Evolutionary conservation across 2,888 invertebrate species (phyloP), one percentile per base, ranked within the genome.

Genomic region (Cephus rjabovi): DNA sequence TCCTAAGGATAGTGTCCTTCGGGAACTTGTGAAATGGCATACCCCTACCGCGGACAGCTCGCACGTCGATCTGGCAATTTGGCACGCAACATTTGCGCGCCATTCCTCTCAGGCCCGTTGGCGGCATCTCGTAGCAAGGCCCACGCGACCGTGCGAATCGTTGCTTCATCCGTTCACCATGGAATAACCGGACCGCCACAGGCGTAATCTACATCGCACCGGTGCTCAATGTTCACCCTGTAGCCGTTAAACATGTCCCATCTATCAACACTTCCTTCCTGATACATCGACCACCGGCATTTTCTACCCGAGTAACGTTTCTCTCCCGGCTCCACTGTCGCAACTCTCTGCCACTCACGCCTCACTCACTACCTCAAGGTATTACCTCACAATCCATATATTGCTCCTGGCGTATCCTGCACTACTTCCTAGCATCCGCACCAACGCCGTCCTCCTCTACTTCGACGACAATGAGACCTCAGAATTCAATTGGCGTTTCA

Each of bases 1-100:
- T 92, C 77, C 94, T 92, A 79, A 95, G 92, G 79, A 92, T 92
- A 34, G 92, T 88, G 88, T 95, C 94, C 89, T 94, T 94, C 3
- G 96, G 96, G 87, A 95, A 95, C 86, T 95, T 95, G 90, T 96
- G 96, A 88, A 95, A 95, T 69, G 96, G 96, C 68, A 96, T 95
- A 81, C 96, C 96, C 83, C 93, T 92, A 88, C 95, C 94, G 90
- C 95, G 94, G 79, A 92, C 90, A 88, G 94, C 93, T 80, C 92
- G 92, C 68, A 94, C 94, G 89, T 94, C 93, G 76, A 95, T 95
- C 82, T 93, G 92, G 92, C 95, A 95, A 86, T 93, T 93, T 85
- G 93, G 92, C 85, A 95, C 93, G 89, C 93, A 94, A 92, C 95
- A 95, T 92, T 93, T 93, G 91, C 94, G 94, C 84, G 93, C 94